Conservation (phyloP, 2,113 vertebrate genomes). For the Phaethornis superciliosus region DNA sequence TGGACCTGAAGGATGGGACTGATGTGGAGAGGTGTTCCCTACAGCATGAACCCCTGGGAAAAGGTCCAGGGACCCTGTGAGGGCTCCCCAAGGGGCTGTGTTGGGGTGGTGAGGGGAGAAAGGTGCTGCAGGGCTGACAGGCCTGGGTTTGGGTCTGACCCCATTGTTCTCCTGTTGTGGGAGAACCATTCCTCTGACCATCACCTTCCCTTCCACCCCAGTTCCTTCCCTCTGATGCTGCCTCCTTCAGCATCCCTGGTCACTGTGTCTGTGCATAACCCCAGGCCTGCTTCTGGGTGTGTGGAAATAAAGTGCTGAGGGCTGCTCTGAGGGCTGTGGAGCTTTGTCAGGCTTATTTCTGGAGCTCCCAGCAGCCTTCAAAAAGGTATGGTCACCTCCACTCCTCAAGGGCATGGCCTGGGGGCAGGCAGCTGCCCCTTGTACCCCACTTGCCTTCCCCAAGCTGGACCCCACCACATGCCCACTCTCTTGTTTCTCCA, state of each 20-base stretch:
- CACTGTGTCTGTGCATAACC: background rate
- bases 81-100: fast-evolving
- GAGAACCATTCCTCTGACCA: fast-evolving
- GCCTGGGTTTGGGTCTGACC: background rate
- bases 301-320: constrained; percentile 42
- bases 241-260: background rate
- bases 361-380: background rate
- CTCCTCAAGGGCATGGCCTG: background rate
- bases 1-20: background rate
- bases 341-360: background rate
- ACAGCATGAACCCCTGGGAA: fast-evolving
- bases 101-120: background rate
- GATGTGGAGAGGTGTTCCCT: fast-evolving
- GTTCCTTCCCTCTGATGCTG: background rate
- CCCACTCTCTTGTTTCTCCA: background rate
- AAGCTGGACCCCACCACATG: fast-evolving
- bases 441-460: background rate
- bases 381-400: background rate
- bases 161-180: background rate
- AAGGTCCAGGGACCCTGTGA: fast-evolving
- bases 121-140: background rate
- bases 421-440: background rate
- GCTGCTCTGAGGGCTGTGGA: background rate
- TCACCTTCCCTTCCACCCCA: background rate
- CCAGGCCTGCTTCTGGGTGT: background rate